Percentiles rank a stretch among this genome's conserved stretches.
phyloP scores from a whole-genome alignment of 1,140 invertebrate genomes.

The Leptinotarsa undecemlineata region DNA sequence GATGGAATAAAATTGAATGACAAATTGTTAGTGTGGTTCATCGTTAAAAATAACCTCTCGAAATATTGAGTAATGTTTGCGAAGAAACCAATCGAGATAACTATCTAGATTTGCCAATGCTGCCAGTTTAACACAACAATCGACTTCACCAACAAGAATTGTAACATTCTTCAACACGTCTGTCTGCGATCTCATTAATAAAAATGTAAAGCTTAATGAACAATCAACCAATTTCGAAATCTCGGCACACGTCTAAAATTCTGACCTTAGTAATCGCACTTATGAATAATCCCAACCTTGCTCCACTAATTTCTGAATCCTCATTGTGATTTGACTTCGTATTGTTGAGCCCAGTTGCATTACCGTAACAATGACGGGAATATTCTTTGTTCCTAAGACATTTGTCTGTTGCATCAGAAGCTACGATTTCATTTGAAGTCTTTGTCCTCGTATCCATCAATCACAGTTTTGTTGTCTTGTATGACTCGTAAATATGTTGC shows the following conservation, averaged over 20 bases:
- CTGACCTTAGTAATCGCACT: not conserved
- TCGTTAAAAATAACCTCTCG: no score
- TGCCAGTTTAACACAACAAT: no score
- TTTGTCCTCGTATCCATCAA: conserved; percentile 16
- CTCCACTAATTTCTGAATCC: conserved; percentile 15
- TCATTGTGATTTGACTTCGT: conserved; percentile 6
- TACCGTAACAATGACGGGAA: conserved; percentile 9
- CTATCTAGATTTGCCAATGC: no score
- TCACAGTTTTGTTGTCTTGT: conserved; percentile 10
- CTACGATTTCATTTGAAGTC: conserved; percentile 6
- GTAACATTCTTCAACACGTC: no score
- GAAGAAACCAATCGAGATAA: no score
- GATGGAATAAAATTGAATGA: no score
- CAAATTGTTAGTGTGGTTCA: no score
- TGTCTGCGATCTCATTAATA: no score
- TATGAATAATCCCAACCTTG: conserved; percentile 9
- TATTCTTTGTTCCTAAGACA: conserved; percentile 14
- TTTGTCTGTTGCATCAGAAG: conserved; percentile 12
- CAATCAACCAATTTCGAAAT: conserved; percentile 6
- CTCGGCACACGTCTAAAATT: not conserved
- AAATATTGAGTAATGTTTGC: no score
- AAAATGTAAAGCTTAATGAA: not conserved
- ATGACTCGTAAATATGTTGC: conserved; percentile 9
- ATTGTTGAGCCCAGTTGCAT: conserved; percentile 16
- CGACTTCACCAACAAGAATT: no score